Conservation (phyloP, 2,888 invertebrate genomes). For the Drosophila falleni region DNA sequence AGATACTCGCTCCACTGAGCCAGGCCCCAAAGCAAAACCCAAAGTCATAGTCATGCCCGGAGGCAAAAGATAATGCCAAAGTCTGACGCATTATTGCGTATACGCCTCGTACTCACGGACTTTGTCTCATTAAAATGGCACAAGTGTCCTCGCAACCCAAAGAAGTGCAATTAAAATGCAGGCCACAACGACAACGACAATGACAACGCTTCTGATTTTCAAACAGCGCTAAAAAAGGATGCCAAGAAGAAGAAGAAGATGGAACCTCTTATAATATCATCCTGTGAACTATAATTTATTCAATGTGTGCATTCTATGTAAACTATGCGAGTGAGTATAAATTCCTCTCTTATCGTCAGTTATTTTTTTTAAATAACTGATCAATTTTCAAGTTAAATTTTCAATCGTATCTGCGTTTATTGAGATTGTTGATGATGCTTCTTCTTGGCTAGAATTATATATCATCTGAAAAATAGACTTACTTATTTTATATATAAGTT, state of each 20-base stretch:
- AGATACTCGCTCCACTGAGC: slow-evolving; percentile 9
- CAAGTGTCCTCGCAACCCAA: slow-evolving; percentile 40
- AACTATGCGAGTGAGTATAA: background rate
- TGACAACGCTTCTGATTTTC: slow-evolving; percentile 32
- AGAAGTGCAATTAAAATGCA: slow-evolving; percentile 67
- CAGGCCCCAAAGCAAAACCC: background rate
- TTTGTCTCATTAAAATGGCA: slow-evolving; percentile 60
- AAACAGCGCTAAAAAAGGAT: slow-evolving; percentile 38
- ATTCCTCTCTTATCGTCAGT: background rate
- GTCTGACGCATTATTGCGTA: slow-evolving; percentile 22
- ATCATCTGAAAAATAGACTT: too few relatives aligned
- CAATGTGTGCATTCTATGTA: slow-evolving; percentile 24
- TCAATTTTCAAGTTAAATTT: background rate
- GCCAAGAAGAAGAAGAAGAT: background rate
- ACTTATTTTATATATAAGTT: too few relatives aligned
- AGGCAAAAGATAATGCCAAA: background rate
- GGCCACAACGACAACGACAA: slow-evolving; percentile 48
- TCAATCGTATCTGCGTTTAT: too few relatives aligned
- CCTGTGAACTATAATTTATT: slow-evolving; percentile 40
- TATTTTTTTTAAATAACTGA: background rate
- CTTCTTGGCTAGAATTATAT: too few relatives aligned
- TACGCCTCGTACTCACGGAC: slow-evolving; percentile 24
- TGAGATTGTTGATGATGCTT: background rate
- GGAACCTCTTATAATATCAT: background rate
- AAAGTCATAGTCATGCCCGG: background rate